Evolutionary conservation across 2,113 vertebrate genomes (phyloP).

Genomic region (Hyla sarda): DNA sequence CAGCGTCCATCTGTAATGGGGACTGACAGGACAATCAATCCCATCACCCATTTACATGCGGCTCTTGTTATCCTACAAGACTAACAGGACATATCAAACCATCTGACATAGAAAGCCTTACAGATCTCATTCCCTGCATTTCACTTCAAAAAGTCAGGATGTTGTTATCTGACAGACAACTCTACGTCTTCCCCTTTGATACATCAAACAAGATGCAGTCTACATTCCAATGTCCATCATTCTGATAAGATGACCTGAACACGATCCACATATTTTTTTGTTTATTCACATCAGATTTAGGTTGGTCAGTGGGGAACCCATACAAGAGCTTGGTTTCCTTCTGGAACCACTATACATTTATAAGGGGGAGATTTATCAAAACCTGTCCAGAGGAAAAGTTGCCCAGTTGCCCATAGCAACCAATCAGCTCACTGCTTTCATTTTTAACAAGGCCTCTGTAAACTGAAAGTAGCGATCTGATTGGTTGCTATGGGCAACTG

Average conservation of each 20-base stretch:
- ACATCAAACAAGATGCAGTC: neutral
- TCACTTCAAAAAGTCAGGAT: neutral
- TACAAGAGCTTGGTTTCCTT: too few relatives aligned
- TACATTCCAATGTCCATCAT: slow-evolving; percentile 9
- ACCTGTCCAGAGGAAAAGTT: too few relatives aligned
- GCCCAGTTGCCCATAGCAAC: too few relatives aligned
- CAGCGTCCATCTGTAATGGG: neutral
- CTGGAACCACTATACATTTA: too few relatives aligned
- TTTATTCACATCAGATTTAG: neutral
- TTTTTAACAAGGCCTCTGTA: too few relatives aligned
- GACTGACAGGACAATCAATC: slow-evolving; percentile 13
- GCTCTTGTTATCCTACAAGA: neutral
- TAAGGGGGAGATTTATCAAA: too few relatives aligned
- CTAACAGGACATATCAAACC: slow-evolving; percentile 1
- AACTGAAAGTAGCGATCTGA: too few relatives aligned
- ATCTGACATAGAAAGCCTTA: neutral
- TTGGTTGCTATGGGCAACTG: too few relatives aligned
- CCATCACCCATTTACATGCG: neutral
- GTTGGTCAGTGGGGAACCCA: neutral
- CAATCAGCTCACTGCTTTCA: too few relatives aligned
- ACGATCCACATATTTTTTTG: neutral
- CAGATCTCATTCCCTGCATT: neutral
- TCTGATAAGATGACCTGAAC: neutral
- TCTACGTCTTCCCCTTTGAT: neutral
- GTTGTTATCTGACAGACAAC: neutral